Base-by-base conservation (phyloP, 1,140 invertebrate species). In the Hesperophylax magnus region DNA sequence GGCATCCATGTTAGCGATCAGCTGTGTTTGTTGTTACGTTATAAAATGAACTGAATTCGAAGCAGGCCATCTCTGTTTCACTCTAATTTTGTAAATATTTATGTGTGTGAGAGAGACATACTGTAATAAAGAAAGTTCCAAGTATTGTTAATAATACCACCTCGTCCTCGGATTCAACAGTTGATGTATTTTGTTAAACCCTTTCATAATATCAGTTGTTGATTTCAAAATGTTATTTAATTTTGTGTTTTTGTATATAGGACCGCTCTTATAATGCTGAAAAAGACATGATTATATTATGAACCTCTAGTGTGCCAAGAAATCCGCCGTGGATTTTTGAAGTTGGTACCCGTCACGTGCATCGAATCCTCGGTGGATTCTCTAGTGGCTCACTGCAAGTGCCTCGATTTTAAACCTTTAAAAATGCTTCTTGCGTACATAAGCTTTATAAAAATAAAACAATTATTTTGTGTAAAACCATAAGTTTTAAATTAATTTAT, bases 1-100 rank as follows among this genome's bases (percentile, higher is more conserved):
- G 72, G 53, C 69, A 71, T 27, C 69, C 52, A 75, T 75, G 27
- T 75, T 75, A 9, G 14, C 53, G 72, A 75, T 75, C 72, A 75
- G 72, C 72, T 75, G 72, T 75, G 72, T 75, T 75, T 75, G 72
- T 75, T 75, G 72, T 17, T 60, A 75, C 39, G 9, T 54, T 72
- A 24, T 18, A 54, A 72, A 65, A 67, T 67, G 63, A 67, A 67
- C 63, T 34, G 27, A 67, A 34, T 67, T 67, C 67, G 67, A 71
- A 71, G n/a, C 20, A 53, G 39, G 47, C 7, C 20, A 52, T 47
- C 9, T 47, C 4, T 20, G n/a, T 52, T 11, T 71, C 39, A 20
- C 67, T 52, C 39, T 5, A 53, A 24, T 20, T 18, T 22, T 1
- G 3, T 14, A 24, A n/a, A 18, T 17, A 18, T 14, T 3, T 3